Conservation (phyloP, 2,888 invertebrate species). For the Capitulum mitella region DNA sequence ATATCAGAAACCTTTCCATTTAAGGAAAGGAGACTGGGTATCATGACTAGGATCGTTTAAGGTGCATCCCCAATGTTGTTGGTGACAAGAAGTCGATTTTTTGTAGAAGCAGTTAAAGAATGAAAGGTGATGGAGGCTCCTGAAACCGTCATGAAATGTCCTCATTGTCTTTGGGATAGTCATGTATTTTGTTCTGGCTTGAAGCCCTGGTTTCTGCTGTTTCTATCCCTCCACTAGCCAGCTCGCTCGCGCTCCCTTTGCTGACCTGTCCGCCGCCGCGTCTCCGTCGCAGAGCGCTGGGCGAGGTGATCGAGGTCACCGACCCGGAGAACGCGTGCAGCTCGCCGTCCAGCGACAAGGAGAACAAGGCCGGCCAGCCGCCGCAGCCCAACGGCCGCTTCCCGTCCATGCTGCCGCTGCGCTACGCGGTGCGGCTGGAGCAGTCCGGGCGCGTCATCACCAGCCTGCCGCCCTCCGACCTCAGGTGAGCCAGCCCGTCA, state of each 20-base stretch:
- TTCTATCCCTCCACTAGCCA: too few species aligned
- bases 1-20: background rate
- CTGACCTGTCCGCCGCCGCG: background rate
- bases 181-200: too few species aligned
- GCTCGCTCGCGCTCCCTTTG: background rate
- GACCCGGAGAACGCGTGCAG: background rate
- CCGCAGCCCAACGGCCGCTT: conserved; percentile 18
- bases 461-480: background rate
- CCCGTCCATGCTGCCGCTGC: background rate
- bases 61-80: background rate
- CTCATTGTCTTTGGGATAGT: too few species aligned
- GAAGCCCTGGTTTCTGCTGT: too few species aligned
- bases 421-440: conserved; percentile 1
- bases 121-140: background rate
- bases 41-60: background rate
- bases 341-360: conserved; percentile 25
- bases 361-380: background rate
- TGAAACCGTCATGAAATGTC: too few species aligned
- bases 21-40: background rate
- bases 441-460: background rate
- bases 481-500: too few species aligned
- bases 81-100: too few species aligned
- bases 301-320: background rate
- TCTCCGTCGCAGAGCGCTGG: background rate
- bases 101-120: background rate